Conservation (phyloP, 2,888 invertebrate species). For the Tinea trinotella region DNA sequence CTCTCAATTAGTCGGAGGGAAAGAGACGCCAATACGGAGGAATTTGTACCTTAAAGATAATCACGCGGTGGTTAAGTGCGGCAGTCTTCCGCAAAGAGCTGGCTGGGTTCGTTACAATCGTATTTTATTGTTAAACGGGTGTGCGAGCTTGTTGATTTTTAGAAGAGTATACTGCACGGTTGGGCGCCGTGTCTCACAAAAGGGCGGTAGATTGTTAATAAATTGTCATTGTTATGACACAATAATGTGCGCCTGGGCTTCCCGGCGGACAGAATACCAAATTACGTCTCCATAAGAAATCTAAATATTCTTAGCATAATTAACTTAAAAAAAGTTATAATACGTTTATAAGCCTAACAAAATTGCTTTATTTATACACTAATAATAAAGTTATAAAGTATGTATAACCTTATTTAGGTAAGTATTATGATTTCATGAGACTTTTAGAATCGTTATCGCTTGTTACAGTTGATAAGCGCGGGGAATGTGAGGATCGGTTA, state of each 20-base stretch:
- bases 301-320: background rate
- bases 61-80: constrained; percentile 36
- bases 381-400: no score
- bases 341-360: background rate
- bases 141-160: constrained; percentile 27
- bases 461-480: background rate
- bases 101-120: constrained; percentile 19
- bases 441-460: background rate
- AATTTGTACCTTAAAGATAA: constrained; percentile 34
- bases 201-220: constrained; percentile 44
- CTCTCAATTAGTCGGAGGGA: constrained; percentile 28
- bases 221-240: constrained; percentile 47
- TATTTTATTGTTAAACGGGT: constrained; percentile 41
- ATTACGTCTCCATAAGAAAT: background rate
- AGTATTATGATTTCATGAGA: no score
- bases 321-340: background rate
- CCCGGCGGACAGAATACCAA: background rate
- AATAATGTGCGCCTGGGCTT: constrained; percentile 15
- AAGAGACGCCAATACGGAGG: constrained; percentile 31
- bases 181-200: constrained; percentile 31
- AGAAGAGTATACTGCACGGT: constrained; percentile 25
- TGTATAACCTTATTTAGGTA: no score
- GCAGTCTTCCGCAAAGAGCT: constrained; percentile 55
- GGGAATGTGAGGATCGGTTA: background rate
- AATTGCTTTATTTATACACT: background rate